Conservation (phyloP, 2,888 invertebrate genomes). For the Rhamphomyia laevipes region DNA sequence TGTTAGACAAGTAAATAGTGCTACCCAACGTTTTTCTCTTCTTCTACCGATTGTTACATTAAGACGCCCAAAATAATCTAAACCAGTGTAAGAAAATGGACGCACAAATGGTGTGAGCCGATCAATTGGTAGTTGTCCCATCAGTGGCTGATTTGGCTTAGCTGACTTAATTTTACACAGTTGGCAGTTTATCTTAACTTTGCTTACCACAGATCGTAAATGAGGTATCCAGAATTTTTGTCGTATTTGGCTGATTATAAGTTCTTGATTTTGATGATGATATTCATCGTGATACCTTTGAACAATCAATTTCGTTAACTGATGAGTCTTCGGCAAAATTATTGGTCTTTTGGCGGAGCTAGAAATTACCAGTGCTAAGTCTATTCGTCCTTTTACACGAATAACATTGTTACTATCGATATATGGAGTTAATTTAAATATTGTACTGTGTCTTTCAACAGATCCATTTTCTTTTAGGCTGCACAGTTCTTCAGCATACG, state of each 20-base stretch:
- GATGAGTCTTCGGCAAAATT: slow-evolving; percentile 2
- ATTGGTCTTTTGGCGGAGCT: background rate
- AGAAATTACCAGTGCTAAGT: background rate
- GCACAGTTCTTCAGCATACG: background rate
- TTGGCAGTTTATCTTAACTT: slow-evolving; percentile 2
- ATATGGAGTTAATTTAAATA: background rate
- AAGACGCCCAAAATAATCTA: slow-evolving; percentile 14
- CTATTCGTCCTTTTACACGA: background rate
- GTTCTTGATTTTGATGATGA: slow-evolving; percentile 7
- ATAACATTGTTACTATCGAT: background rate
- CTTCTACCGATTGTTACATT: slow-evolving; percentile 15
- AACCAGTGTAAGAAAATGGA: slow-evolving; percentile 13
- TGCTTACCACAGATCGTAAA: background rate
- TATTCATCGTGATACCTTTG: slow-evolving; percentile 2
- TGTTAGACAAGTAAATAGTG: slow-evolving; percentile 12
- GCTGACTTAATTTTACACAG: slow-evolving; percentile 2
- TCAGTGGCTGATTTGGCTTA: slow-evolving; percentile 8
- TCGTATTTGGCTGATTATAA: slow-evolving; percentile 5
- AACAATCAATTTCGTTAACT: slow-evolving; percentile 5
- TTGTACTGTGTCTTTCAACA: background rate
- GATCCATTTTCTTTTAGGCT: background rate
- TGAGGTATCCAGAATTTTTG: slow-evolving; percentile 5
- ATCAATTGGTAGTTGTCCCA: slow-evolving; percentile 13
- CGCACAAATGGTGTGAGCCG: slow-evolving; percentile 13
- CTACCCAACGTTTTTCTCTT: slow-evolving; percentile 14